Percentiles rank a stretch among this genome's conserved stretches.
Evolutionary conservation across 1,140 invertebrate species (phyloP).

Genomic region (Belonocnema kinseyi): DNA sequence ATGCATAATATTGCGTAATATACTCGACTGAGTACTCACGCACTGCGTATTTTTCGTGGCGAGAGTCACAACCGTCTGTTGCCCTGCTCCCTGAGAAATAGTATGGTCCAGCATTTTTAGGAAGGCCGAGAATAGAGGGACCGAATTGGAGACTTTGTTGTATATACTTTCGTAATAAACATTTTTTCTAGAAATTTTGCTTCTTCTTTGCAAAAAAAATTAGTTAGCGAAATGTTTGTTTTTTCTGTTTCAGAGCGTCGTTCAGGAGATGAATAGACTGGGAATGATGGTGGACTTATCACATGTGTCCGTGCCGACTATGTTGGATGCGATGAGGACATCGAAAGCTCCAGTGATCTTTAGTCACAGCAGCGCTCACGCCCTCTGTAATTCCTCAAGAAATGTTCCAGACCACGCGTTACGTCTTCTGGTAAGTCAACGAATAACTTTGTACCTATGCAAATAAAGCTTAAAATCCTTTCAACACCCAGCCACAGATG

Average conservation of each 20-base stretch:
- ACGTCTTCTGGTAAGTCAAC: constrained; percentile 82
- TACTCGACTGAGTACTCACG: too few species aligned
- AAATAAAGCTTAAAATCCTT: constrained; percentile 12
- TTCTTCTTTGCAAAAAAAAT: background rate
- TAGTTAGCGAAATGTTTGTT: constrained; percentile 8
- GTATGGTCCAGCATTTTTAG: too few species aligned
- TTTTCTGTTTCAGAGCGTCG: constrained; percentile 80
- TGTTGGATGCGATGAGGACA: constrained; percentile 84
- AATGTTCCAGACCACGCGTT: constrained; percentile 92
- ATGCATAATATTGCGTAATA: too few species aligned
- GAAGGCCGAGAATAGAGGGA: too few species aligned
- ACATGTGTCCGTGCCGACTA: constrained; percentile 88
- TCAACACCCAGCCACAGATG: constrained; percentile 7
- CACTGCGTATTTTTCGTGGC: too few species aligned
- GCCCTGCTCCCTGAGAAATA: too few species aligned
- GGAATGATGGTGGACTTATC: constrained; percentile 95
- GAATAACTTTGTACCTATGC: constrained; percentile 30
- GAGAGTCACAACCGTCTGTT: too few species aligned
- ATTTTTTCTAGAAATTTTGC: too few species aligned
- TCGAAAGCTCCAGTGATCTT: constrained; percentile 91
- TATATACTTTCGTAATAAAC: too few species aligned
- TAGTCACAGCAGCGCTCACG: constrained; percentile 90
- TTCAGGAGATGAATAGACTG: constrained; percentile 89
- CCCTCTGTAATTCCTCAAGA: constrained; percentile 88
- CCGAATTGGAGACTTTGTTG: too few species aligned